A percentile compares a stretch with the other conserved stretches of the same genome.
These are phyloP conservation scores for Bambusicola thoracicus DNA, from an alignment of 2,113 vertebrate species.

Conservation along the genomic window DNA sequence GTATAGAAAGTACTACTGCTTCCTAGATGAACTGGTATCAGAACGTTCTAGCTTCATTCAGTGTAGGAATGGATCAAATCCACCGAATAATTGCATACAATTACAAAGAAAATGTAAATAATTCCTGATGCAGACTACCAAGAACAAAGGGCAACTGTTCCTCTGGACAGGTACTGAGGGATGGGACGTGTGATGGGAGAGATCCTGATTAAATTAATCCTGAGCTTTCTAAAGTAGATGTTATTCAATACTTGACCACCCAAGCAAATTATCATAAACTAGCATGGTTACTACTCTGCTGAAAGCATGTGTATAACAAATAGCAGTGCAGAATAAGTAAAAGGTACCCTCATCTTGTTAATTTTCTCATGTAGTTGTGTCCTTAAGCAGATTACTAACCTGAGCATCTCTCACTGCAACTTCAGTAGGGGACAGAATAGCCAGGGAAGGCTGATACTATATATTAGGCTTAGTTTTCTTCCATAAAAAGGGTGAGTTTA, in stretches of 20 bases:
- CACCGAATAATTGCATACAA: not conserved
- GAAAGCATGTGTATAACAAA: not conserved
- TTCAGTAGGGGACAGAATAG: not conserved
- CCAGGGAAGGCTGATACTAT: not conserved
- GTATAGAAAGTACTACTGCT: not conserved
- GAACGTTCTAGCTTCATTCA: not conserved
- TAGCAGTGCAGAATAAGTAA: not conserved
- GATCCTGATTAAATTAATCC: not conserved
- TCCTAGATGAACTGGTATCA: not conserved
- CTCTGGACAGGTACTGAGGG: not conserved
- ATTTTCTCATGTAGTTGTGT: not conserved
- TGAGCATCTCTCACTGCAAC: not conserved
- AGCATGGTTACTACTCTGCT: not conserved
- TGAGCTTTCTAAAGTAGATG: not conserved
- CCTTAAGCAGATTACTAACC: not conserved
- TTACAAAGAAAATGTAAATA: not conserved
- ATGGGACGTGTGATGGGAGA: not conserved
- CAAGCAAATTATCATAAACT: not conserved
- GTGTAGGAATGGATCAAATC: not conserved
- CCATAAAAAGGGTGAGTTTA: not conserved
- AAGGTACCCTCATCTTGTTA: not conserved
- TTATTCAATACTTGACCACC: not conserved
- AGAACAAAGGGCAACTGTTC: not conserved
- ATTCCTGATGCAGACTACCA: not conserved
- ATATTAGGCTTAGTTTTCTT: not conserved